phyloP scores from a whole-genome alignment of 2,888 invertebrate genomes.

The Tortricodes alternella region DNA sequence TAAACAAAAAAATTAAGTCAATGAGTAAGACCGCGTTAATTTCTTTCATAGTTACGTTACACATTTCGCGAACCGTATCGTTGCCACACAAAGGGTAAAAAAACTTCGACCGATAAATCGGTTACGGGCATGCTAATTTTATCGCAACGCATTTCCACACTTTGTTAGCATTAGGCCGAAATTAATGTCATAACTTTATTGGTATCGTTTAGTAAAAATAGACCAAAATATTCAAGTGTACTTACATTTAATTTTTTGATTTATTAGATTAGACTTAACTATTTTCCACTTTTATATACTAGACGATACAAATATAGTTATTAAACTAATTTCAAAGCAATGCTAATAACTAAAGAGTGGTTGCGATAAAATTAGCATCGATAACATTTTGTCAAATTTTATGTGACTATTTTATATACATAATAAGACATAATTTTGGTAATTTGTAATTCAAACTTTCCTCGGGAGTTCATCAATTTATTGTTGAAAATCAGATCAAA shows the following conservation, averaged over 20 bases:
- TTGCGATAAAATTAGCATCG: too few species aligned
- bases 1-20: neutral
- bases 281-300: too few species aligned
- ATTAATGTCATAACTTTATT: slow-evolving; percentile 40
- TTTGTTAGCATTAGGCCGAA: slow-evolving; percentile 41
- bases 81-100: slow-evolving; percentile 60
- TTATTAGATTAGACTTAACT: too few species aligned
- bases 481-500: neutral
- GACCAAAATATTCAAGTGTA: neutral
- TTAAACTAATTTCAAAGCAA: too few species aligned
- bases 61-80: slow-evolving; percentile 75
- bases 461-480: neutral
- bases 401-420: too few species aligned
- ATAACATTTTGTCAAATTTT: too few species aligned
- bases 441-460: too few species aligned
- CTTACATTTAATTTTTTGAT: neutral
- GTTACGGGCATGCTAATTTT: slow-evolving; percentile 73
- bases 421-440: too few species aligned
- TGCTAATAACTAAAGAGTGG: too few species aligned
- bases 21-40: slow-evolving; percentile 43
- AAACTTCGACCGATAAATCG: slow-evolving; percentile 58
- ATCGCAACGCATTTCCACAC: slow-evolving; percentile 55
- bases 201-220: slow-evolving; percentile 1
- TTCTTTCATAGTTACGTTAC: slow-evolving; percentile 68
- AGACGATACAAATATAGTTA: too few species aligned